phyloP scores from a whole-genome alignment of 2,113 vertebrate species.

The Passer domesticus region DNA sequence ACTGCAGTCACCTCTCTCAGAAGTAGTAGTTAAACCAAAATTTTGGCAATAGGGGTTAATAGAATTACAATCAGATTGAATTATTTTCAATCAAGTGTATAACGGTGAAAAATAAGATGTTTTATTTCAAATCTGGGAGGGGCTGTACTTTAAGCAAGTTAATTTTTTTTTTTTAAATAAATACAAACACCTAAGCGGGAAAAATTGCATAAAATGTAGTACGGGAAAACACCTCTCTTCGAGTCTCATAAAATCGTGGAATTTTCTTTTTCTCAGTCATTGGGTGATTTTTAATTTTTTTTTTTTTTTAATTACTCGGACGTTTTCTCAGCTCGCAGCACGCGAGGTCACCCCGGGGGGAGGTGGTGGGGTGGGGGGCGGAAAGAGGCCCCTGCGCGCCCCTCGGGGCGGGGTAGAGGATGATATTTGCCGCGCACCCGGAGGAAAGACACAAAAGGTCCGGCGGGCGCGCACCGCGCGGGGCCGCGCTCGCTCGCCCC shows the following conservation, averaged over 20 bases:
- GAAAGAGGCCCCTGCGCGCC: neutral
- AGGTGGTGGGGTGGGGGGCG: fast-evolving
- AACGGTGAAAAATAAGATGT: neutral
- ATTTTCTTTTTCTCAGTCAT: neutral
- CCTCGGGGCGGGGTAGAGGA: neutral
- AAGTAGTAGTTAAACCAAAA: neutral
- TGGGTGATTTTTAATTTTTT: neutral
- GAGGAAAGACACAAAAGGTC: conserved; percentile 48
- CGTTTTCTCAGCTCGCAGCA: neutral
- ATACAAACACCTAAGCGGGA: neutral
- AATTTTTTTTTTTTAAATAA: neutral
- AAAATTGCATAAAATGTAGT: neutral
- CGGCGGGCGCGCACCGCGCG: neutral
- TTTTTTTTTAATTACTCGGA: neutral
- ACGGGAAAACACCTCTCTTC: neutral
- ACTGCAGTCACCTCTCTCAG: neutral
- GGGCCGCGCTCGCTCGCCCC: neutral
- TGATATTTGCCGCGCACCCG: neutral
- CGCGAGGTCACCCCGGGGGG: neutral
- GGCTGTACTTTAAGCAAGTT: neutral
- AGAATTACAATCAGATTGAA: neutral
- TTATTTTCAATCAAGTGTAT: neutral
- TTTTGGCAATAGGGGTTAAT: neutral
- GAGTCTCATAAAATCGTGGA: neutral
- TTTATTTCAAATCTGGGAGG: neutral